Conservation (phyloP, 2,113 vertebrate species). For the Aphelocoma coerulescens region DNA sequence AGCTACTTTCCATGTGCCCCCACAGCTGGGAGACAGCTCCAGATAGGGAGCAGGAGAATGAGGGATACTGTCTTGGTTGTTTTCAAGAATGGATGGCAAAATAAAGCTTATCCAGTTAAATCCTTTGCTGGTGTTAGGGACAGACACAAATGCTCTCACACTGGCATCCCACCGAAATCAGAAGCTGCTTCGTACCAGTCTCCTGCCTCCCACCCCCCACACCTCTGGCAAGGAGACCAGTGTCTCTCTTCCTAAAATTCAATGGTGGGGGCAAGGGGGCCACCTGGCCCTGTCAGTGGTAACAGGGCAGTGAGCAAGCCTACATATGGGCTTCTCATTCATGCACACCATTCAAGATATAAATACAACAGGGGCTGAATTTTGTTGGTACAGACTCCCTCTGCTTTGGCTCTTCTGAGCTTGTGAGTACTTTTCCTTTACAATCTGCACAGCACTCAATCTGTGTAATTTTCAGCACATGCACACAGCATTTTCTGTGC, state of each 20-base stretch:
- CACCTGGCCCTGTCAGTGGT: not conserved
- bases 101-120: not conserved
- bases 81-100: not conserved
- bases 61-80: not conserved
- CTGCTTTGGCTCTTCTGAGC: not conserved
- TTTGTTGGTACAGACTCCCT: not conserved
- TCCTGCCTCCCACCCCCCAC: not conserved
- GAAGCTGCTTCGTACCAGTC: not conserved
- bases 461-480: not conserved
- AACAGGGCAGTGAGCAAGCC: not conserved
- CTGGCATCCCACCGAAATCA: not conserved
- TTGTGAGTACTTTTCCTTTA: not conserved
- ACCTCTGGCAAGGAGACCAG: not conserved
- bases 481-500: not conserved
- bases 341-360: not conserved
- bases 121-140: not conserved
- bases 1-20: not conserved
- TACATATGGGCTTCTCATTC: not conserved
- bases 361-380: not conserved
- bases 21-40: fast-evolving
- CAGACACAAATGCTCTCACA: not conserved
- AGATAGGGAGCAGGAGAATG: not conserved
- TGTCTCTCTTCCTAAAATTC: not conserved
- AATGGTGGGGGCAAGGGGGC: fast-evolving
- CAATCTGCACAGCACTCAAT: not conserved